Conservation (phyloP, 2,113 vertebrate genomes). For the Podocnemis expansa region DNA sequence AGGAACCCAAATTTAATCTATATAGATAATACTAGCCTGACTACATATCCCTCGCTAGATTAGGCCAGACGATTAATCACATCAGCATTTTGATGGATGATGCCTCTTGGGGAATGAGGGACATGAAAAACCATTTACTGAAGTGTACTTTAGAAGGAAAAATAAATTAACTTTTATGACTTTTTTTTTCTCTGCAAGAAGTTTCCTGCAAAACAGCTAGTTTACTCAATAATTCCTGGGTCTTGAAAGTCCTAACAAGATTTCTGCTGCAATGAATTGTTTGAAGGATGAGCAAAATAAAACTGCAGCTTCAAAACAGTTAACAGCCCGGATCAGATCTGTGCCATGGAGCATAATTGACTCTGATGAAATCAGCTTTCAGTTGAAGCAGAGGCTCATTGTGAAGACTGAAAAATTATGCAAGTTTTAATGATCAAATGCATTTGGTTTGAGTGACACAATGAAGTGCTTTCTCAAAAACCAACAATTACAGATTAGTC, state of each 20-base stretch:
- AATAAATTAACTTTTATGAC: background rate
- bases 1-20: background rate
- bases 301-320: background rate
- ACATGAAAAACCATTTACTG: background rate
- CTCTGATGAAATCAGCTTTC: conserved; percentile 63
- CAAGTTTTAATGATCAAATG: conserved; percentile 67
- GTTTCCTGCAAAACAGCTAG: background rate
- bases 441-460: conserved; percentile 60
- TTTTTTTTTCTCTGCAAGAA: background rate
- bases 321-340: conserved; percentile 19
- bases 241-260: background rate
- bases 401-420: conserved; percentile 24
- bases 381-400: conserved; percentile 32
- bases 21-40: background rate
- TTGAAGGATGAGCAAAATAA: conserved; percentile 9
- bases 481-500: conserved; percentile 63
- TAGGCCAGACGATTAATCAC: conserved; percentile 3
- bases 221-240: background rate
- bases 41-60: background rate
- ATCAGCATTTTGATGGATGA: background rate
- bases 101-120: background rate
- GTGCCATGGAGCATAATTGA: conserved; percentile 32
- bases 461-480: conserved; percentile 59
- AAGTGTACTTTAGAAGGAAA: background rate
- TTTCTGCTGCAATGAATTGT: conserved; percentile 1